These are phyloP conservation scores for Watsonalla cultraria DNA, from an alignment of 2,888 invertebrate species.

Conservation along the genomic window DNA sequence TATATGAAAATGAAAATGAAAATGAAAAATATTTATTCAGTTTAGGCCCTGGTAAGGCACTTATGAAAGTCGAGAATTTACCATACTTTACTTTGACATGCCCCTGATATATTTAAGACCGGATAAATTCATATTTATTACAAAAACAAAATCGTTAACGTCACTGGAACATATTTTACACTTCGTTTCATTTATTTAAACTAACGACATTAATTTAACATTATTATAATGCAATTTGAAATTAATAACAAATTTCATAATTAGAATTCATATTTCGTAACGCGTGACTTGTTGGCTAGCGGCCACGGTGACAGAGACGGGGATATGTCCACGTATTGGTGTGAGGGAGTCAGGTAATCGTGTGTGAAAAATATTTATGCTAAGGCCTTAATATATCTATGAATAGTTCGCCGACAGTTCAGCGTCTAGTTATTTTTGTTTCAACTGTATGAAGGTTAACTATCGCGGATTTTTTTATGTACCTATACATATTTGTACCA, in stretches of 20 bases:
- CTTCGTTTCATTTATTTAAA: not conserved
- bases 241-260: constrained; percentile 56
- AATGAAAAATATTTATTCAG: no score
- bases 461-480: constrained; percentile 17
- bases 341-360: constrained; percentile 66
- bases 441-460: constrained; percentile 59
- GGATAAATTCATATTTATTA: no score
- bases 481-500: no score
- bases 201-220: not conserved
- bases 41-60: no score
- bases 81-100: no score
- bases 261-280: constrained; percentile 76
- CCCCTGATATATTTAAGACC: no score
- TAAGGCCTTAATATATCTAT: constrained; percentile 70
- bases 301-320: constrained; percentile 61
- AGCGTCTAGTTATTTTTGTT: constrained; percentile 58
- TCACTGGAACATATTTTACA: not conserved
- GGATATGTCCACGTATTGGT: constrained; percentile 49
- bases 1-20: no score
- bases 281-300: constrained; percentile 53
- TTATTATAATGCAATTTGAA: constrained; percentile 26
- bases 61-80: no score
- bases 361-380: constrained; percentile 77
- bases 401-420: constrained; percentile 55
- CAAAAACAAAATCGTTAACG: no score